A percentile compares a stretch with the other conserved stretches of the same genome.
Conservation (phyloP, 1,140 invertebrate genomes). For the Gerris buenoi region DNA sequence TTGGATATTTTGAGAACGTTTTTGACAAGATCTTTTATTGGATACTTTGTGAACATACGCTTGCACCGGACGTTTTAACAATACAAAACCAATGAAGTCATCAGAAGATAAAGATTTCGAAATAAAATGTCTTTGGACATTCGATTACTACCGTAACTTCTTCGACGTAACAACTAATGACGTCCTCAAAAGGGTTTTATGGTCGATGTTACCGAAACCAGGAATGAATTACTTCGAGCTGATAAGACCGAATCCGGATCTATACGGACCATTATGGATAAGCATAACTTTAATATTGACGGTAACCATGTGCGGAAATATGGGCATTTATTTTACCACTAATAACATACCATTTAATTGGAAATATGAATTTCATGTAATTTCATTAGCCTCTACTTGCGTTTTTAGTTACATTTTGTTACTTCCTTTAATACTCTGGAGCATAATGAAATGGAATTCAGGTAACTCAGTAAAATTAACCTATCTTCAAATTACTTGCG, state of each 20-base stretch:
- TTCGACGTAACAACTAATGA: conserved; percentile 4
- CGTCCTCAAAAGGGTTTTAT: neutral
- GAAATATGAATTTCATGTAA: neutral
- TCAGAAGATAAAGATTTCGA: too few relatives aligned
- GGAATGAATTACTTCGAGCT: neutral
- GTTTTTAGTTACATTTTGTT: neutral
- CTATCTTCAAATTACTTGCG: too few relatives aligned
- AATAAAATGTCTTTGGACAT: neutral
- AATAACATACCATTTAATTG: neutral
- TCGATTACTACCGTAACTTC: neutral
- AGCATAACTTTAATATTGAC: neutral
- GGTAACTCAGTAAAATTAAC: too few relatives aligned
- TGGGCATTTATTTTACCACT: neutral
- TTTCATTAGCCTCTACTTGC: neutral
- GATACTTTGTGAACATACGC: too few relatives aligned
- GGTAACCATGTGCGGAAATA: neutral
- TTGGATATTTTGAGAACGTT: too few relatives aligned
- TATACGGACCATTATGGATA: conserved; percentile 4
- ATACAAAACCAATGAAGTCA: too few relatives aligned
- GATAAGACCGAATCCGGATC: neutral
- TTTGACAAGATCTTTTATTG: too few relatives aligned
- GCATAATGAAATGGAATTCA: neutral
- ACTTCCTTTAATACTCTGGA: neutral
- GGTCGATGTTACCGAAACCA: neutral
- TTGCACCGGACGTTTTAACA: too few relatives aligned